A percentile compares a stretch with the other conserved stretches of the same genome.
Conservation (phyloP, 2,888 invertebrate genomes). For the Dasypogon diadema region DNA sequence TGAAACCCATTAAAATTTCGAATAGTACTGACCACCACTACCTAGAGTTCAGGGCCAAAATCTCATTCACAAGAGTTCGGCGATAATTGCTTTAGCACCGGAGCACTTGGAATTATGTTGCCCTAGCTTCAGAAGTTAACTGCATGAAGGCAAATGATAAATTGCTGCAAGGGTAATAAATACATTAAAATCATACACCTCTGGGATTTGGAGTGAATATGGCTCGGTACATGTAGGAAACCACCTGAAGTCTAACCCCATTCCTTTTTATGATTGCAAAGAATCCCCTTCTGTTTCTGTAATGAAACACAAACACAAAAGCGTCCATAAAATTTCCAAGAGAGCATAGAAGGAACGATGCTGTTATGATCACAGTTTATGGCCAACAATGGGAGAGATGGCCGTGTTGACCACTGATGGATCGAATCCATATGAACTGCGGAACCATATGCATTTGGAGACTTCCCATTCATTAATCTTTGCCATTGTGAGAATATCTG, state of each 20-base stretch:
- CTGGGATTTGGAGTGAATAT: not conserved
- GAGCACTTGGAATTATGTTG: not conserved
- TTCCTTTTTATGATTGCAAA: too few species aligned
- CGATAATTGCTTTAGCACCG: not conserved
- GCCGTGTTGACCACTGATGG: not conserved
- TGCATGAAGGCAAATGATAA: not conserved
- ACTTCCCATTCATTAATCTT: conserved; percentile 44
- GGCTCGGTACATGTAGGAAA: not conserved
- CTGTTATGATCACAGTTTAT: conserved; percentile 2
- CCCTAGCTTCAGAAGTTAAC: not conserved
- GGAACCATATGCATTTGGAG: conserved; percentile 12
- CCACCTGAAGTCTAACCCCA: conserved; percentile 5
- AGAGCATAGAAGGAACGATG: not conserved
- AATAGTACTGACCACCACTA: not conserved
- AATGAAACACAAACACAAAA: not conserved
- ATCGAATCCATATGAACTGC: not conserved
- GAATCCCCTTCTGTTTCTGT: not conserved
- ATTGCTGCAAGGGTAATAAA: conserved; percentile 15
- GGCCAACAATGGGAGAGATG: not conserved
- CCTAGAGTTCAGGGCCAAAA: not conserved
- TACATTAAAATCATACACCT: conserved; percentile 23
- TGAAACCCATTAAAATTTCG: not conserved
- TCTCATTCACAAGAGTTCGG: not conserved
- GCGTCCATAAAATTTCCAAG: not conserved
- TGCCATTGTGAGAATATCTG: conserved; percentile 25